Evolutionary conservation across 2,113 vertebrate genomes (phyloP).

Genomic region (Tricholaema leucomelas): DNA sequence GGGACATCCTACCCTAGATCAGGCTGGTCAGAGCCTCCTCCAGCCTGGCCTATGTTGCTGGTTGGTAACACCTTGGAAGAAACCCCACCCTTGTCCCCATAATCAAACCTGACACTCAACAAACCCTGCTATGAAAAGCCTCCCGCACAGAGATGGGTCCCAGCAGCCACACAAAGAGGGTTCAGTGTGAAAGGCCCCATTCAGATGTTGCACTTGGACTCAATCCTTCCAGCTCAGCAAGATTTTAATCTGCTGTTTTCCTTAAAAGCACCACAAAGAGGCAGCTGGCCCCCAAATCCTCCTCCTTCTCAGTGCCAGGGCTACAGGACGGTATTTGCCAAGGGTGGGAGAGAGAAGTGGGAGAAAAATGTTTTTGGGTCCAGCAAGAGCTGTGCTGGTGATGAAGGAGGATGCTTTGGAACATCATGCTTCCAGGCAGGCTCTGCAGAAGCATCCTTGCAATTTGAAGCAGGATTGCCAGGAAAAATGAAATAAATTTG

Average conservation of each 20-base stretch:
- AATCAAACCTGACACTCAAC: not conserved
- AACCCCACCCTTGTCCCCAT: not conserved
- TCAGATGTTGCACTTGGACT: constrained; percentile 23
- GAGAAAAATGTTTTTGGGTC: not conserved
- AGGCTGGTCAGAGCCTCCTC: too few species aligned
- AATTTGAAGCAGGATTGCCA: not conserved
- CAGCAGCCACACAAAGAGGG: not conserved
- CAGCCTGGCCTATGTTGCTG: too few species aligned
- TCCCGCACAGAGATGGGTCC: not conserved
- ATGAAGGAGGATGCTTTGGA: not conserved
- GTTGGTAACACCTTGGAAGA: not conserved
- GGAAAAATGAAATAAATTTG: not conserved
- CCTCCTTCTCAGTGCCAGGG: not conserved
- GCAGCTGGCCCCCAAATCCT: not conserved
- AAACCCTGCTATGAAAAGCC: not conserved
- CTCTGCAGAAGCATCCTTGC: not conserved
- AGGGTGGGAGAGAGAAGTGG: not conserved
- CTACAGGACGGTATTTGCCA: not conserved
- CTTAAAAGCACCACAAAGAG: not conserved
- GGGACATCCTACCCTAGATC: too few species aligned
- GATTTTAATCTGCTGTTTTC: constrained; percentile 26
- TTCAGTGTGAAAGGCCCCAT: not conserved
- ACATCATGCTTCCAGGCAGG: not conserved
- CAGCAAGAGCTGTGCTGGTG: not conserved
- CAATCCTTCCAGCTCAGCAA: not conserved